Evolutionary conservation across 53 echinoderm and acorn worm genomes (phyloP).

Genomic region (Henricia sp.): DNA sequence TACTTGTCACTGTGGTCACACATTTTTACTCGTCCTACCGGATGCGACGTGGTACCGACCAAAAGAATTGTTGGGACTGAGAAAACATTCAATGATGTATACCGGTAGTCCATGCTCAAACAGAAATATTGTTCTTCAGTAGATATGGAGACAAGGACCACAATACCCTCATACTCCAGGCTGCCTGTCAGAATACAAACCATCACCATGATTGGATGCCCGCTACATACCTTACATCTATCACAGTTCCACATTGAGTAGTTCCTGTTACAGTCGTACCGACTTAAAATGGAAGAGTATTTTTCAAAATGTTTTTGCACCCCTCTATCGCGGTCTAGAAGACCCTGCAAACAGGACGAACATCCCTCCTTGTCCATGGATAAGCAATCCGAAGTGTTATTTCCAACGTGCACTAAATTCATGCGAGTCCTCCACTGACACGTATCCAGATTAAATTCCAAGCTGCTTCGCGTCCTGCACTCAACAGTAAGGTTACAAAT

Average conservation of each 20-base stretch:
- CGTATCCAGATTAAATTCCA: constrained; percentile 42
- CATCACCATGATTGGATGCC: background rate
- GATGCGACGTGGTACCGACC: too few species aligned
- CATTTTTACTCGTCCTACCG: too few species aligned
- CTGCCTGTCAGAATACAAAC: background rate
- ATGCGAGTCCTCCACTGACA: constrained; percentile 45
- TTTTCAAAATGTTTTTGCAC: constrained; percentile 5
- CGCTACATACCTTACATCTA: constrained; percentile 67
- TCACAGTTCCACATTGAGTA: constrained; percentile 72
- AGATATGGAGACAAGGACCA: background rate
- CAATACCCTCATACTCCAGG: background rate
- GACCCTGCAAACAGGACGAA: constrained; percentile 35
- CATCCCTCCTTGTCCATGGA: constrained; percentile 42
- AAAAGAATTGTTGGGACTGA: too few species aligned
- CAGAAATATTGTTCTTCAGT: background rate
- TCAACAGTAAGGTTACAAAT: constrained; percentile 47
- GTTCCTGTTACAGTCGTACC: constrained; percentile 68
- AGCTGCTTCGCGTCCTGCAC: constrained; percentile 38
- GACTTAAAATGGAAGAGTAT: constrained; percentile 56
- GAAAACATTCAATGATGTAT: too few species aligned
- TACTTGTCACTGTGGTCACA: too few species aligned
- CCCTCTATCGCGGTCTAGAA: constrained; percentile 6
- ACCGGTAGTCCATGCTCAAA: too few species aligned
- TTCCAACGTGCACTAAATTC: constrained; percentile 37
- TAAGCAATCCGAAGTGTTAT: constrained; percentile 58